These are phyloP conservation scores for Drosophila sulfurigaster DNA, from an alignment of 1,140 invertebrate species.

Conservation along the genomic window DNA sequence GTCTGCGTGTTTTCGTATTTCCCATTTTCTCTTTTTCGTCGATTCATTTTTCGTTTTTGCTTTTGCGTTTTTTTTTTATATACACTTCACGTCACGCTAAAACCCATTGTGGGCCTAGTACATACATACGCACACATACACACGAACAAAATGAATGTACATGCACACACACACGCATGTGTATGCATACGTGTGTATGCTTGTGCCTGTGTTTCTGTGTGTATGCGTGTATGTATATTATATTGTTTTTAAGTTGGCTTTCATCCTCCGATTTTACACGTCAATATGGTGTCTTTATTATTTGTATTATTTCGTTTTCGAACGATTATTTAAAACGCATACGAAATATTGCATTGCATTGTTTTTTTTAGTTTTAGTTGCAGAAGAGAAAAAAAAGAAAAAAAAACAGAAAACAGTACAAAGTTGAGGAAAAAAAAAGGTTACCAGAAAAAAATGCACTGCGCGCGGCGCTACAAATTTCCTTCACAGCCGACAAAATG, in stretches of 20 bases:
- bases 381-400: conserved; percentile 22
- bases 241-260: conserved; percentile 46
- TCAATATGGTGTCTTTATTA: conserved; percentile 55
- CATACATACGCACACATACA: conserved; percentile 33
- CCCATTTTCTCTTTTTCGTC: conserved; percentile 64
- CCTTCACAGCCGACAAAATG: conserved; percentile 66
- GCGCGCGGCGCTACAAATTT: conserved; percentile 72
- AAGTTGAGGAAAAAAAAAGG: conserved; percentile 61
- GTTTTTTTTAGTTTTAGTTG: conserved; percentile 23
- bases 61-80: conserved; percentile 56
- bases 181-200: conserved; percentile 55
- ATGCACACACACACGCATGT: conserved; percentile 39
- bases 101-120: conserved; percentile 59
- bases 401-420: conserved; percentile 44
- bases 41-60: conserved; percentile 49
- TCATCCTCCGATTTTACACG: conserved; percentile 35
- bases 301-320: background rate
- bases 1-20: conserved; percentile 62
- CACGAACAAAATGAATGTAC: conserved; percentile 36
- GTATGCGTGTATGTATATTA: conserved; percentile 61
- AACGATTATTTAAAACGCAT: conserved; percentile 18
- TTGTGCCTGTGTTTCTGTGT: too few species aligned
- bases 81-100: conserved; percentile 77
- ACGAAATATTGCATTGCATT: conserved; percentile 42
- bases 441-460: conserved; percentile 81